Base-by-base conservation (phyloP, 2,797 vertebrate genomes). In the Calcarius lapponicus region DNA sequence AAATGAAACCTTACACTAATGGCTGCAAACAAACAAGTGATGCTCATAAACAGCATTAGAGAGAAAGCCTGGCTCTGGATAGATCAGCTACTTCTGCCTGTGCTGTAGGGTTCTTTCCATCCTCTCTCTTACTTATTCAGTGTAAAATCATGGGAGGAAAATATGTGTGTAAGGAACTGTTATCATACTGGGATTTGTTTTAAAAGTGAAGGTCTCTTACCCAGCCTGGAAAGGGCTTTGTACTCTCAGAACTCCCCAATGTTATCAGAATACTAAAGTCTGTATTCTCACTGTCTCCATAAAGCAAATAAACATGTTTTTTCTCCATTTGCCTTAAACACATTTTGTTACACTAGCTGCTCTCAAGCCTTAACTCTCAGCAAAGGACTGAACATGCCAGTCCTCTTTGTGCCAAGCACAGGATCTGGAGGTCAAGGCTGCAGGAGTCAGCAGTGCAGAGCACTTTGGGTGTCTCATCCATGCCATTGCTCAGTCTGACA, bases 1-100 rank as follows among this genome's bases (percentile, higher is more conserved):
- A 84, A 88, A 90, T 57, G 51, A 84, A 48, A 64, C 40, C 48
- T 70, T 74, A 80, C n/a, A 19, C 58, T 91, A 80, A 80, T n/a
- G 50, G 42, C 76, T 95, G 83, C 60, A 88, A 81, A 86, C 32
- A 56, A 87, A 48, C 10, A 3, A 34, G n/a, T 47, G 40, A 53
- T 56, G 62, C 17, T 13, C 60, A 65, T 82, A 45, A 79, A 70
- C 10, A 60, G 38, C 1, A 0, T 36, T 81, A 40, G 78, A 82
- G 43, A 69, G 53, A 57, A 83, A 88, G 10, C 21, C 25, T 69
- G 1, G 1, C 42, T 90, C 66, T 85, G 58, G 45, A 42, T 69
- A 10, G 24, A 60, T 51, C 48, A 88, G 28, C 64, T 80, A 45
- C 42, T 64, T 88, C 83, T 81, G 60, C 3, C 1, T 61, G 12